phyloP scores from a whole-genome alignment of 2,797 vertebrate species.

The Catamblyrhynchus diadema region DNA sequence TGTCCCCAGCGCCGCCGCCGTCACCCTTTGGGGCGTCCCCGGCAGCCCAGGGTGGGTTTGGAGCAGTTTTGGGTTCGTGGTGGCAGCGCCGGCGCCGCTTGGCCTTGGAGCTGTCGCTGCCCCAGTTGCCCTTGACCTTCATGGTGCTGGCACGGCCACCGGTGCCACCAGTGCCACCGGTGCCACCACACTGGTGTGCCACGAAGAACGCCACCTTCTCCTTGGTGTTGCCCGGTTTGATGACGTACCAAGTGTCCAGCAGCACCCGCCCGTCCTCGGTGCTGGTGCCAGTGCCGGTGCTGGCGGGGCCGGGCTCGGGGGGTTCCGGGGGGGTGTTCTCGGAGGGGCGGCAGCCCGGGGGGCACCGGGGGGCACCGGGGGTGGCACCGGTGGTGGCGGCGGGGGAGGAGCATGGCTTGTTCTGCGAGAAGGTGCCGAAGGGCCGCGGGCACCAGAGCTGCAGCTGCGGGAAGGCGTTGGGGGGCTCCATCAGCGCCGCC shows the following conservation, averaged over 20 bases:
- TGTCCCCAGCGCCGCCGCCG: background rate
- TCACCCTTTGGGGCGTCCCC: background rate
- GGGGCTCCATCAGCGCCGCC: constrained; percentile 84
- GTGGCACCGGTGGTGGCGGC: constrained; percentile 42
- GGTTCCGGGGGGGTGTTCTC: background rate
- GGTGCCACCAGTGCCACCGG: background rate
- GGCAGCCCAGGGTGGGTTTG: fast-evolving
- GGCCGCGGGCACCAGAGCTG: constrained; percentile 94
- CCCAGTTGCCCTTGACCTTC: constrained; percentile 96
- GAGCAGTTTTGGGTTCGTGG: constrained; percentile 77
- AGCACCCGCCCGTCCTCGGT: constrained; percentile 71
- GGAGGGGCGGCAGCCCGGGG: constrained; percentile 14
- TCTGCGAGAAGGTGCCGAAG: constrained; percentile 91
- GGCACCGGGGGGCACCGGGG: background rate
- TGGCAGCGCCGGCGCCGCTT: constrained; percentile 86
- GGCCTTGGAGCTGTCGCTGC: constrained; percentile 91
- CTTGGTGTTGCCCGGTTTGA: constrained; percentile 97
- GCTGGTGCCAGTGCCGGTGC: background rate
- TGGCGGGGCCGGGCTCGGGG: background rate
- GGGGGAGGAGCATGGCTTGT: constrained; percentile 77
- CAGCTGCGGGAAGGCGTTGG: constrained; percentile 88
- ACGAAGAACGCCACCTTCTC: constrained; percentile 98
- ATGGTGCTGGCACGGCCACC: constrained; percentile 84
- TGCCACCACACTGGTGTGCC: constrained; percentile 86
- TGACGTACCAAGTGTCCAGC: constrained; percentile 96